phyloP scores from a whole-genome alignment of 2,888 invertebrate species.

The Miltochrista miniata region DNA sequence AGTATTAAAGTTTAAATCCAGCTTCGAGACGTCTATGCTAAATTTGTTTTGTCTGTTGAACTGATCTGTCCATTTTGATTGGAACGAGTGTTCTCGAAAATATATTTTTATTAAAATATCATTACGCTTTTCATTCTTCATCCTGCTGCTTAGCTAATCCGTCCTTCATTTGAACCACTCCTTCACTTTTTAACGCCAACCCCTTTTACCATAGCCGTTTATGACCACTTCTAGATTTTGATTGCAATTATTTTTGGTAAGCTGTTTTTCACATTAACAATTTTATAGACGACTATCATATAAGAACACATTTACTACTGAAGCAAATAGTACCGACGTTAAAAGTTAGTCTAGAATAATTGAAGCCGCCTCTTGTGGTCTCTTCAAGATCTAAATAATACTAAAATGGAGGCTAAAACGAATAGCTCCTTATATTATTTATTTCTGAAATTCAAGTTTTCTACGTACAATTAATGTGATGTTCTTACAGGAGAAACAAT shows the following conservation, averaged over 20 bases:
- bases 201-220: conserved; percentile 7
- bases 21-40: conserved; percentile 60
- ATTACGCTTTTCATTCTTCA: conserved; percentile 77
- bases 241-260: conserved; percentile 32
- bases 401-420: neutral
- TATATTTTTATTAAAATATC: conserved; percentile 77
- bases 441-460: no score
- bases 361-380: no score
- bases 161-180: conserved; percentile 38
- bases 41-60: conserved; percentile 62
- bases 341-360: no score
- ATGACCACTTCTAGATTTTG: conserved; percentile 28
- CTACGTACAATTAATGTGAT: conserved; percentile 25
- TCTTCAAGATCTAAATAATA: neutral
- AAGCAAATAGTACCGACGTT: neutral
- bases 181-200: conserved; percentile 26
- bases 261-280: conserved; percentile 14
- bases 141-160: conserved; percentile 63
- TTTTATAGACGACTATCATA: neutral
- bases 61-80: conserved; percentile 76
- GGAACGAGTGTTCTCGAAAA: conserved; percentile 72
- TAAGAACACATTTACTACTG: neutral
- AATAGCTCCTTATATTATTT: conserved; percentile 29
- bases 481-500: conserved; percentile 87
- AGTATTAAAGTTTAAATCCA: conserved; percentile 69